Conservation (phyloP, 1,140 invertebrate genomes). For the Lepidurus arcticus region DNA sequence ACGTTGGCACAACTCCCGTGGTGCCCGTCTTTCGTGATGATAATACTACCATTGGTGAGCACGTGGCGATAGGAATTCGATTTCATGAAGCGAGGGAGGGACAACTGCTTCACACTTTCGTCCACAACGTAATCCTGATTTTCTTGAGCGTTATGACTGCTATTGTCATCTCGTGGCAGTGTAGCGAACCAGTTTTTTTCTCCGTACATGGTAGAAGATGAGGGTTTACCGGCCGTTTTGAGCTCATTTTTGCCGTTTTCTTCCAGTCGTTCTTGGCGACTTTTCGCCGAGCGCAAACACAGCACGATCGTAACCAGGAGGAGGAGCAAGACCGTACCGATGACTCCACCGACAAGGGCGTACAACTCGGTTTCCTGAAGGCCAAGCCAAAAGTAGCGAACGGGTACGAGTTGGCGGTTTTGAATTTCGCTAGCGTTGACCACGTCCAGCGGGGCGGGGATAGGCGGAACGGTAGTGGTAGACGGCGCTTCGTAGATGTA, state of each 20-base stretch:
- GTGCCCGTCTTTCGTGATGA: conserved; percentile 19
- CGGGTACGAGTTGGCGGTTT: neutral
- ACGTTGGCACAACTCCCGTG: neutral
- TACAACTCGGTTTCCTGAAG: conserved; percentile 39
- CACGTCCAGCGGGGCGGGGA: conserved; percentile 35
- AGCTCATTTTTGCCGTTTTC: conserved; percentile 25
- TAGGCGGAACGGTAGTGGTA: conserved; percentile 38
- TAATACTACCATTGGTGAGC: conserved; percentile 35
- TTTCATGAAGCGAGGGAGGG: conserved; percentile 32
- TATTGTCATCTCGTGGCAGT: conserved; percentile 27
- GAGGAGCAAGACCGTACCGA: conserved; percentile 38
- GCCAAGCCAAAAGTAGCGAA: conserved; percentile 25
- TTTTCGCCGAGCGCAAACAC: conserved; percentile 24
- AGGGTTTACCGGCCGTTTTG: neutral
- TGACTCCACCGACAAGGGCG: conserved; percentile 39
- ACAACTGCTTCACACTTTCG: conserved; percentile 19
- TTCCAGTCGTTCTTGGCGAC: neutral
- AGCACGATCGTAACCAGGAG: conserved; percentile 35
- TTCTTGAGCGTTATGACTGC: neutral
- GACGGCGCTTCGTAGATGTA: conserved; percentile 41
- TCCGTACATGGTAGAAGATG: neutral
- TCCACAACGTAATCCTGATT: neutral
- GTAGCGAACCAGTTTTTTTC: conserved; percentile 27
- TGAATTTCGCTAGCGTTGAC: conserved; percentile 28
- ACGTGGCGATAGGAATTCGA: conserved; percentile 29